These are phyloP conservation scores for Radopholus similis DNA, from an alignment of 1,140 invertebrate genomes.

Conservation along the genomic window DNA sequence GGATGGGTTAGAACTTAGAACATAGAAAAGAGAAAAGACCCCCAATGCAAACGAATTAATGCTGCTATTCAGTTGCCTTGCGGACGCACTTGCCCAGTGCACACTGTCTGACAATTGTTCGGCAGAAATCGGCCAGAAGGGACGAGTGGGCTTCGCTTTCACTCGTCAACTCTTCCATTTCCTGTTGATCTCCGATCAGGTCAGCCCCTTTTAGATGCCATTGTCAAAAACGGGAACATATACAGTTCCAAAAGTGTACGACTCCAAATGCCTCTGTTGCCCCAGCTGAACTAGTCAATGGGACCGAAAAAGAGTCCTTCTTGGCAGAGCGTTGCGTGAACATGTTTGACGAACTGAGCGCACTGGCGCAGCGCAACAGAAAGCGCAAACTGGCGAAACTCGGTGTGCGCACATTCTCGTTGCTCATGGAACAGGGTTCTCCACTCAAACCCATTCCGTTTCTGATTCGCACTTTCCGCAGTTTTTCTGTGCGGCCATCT, in stretches of 20 bases:
- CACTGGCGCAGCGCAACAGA: neutral
- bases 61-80: too few relatives aligned
- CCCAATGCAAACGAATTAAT: too few relatives aligned
- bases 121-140: conserved; percentile 22
- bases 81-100: too few relatives aligned
- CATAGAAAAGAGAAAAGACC: too few relatives aligned
- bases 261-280: neutral
- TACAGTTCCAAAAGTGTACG: neutral
- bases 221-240: neutral
- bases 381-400: conserved; percentile 20
- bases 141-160: conserved; percentile 19
- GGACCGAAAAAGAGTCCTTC: neutral
- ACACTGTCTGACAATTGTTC: too few relatives aligned
- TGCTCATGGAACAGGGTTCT: conserved; percentile 29
- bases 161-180: conserved; percentile 19
- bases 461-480: neutral
- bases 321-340: conserved; percentile 30
- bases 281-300: neutral
- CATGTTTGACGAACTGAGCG: conserved; percentile 29
- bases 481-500: conserved; percentile 34
- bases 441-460: conserved; percentile 8
- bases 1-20: too few relatives aligned
- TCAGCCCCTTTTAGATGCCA: neutral
- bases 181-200: neutral
- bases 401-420: neutral